These are phyloP conservation scores for Daboia siamensis DNA, from an alignment of 2,113 vertebrate species.

Conservation along the genomic window DNA sequence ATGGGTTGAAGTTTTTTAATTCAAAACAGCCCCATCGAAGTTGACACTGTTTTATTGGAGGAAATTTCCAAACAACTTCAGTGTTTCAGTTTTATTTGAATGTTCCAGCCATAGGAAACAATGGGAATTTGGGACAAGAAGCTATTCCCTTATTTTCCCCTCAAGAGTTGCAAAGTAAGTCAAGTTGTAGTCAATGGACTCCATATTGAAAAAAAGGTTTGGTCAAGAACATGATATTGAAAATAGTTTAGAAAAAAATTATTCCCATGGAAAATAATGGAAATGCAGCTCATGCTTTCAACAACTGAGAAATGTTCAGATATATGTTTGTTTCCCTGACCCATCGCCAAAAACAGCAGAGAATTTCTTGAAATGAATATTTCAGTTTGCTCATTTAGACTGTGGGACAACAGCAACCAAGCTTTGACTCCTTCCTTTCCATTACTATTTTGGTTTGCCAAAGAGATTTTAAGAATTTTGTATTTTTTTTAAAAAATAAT, in stretches of 20 bases:
- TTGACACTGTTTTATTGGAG: background rate
- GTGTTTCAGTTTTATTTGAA: background rate
- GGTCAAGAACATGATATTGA: background rate
- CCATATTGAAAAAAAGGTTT: background rate
- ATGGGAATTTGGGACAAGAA: background rate
- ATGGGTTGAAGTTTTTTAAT: background rate
- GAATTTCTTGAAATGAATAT: background rate
- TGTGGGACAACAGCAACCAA: background rate
- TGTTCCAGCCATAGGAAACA: background rate
- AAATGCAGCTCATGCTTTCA: background rate
- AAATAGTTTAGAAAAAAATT: background rate
- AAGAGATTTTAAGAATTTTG: background rate
- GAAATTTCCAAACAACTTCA: background rate
- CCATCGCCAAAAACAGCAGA: background rate
- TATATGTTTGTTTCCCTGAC: background rate
- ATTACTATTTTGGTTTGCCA: too few species aligned
- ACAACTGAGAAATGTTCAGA: background rate
- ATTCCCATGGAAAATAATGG: background rate
- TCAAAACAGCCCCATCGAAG: background rate
- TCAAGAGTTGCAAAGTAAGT: background rate
- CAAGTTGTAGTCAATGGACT: background rate
- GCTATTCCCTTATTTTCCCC: background rate
- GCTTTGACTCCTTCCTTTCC: background rate
- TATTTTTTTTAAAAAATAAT: background rate
- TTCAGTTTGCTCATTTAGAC: background rate